These are phyloP conservation scores for Beaufortia kweichowensis DNA, from an alignment of 2,113 vertebrate genomes.

Conservation along the genomic window DNA sequence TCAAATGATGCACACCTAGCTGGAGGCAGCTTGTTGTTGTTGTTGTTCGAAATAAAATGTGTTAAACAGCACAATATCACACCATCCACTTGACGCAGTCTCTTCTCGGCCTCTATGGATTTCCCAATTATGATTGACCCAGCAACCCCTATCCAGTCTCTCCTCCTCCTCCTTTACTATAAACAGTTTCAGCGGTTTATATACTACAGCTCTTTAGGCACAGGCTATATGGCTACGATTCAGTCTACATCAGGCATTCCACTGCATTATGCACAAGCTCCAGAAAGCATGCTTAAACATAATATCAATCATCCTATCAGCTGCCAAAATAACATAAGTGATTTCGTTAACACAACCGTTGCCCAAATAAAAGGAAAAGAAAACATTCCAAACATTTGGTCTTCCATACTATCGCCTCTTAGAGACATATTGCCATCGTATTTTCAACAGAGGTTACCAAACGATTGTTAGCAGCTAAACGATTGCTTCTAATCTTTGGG, in stretches of 20 bases:
- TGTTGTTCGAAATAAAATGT: constrained; percentile 57
- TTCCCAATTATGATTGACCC: constrained; percentile 57
- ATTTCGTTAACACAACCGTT: constrained; percentile 63
- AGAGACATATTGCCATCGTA: constrained; percentile 67
- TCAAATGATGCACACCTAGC: constrained; percentile 56
- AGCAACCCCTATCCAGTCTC: constrained; percentile 62
- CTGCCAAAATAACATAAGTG: constrained; percentile 74
- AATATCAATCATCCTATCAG: constrained; percentile 74
- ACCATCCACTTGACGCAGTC: constrained; percentile 43
- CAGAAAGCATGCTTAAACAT: constrained; percentile 76
- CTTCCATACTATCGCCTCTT: constrained; percentile 61
- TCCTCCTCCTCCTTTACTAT: constrained; percentile 64
- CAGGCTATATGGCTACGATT: constrained; percentile 73
- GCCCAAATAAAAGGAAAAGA: constrained; percentile 65
- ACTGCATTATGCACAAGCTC: constrained; percentile 72
- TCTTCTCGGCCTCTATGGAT: constrained; percentile 32
- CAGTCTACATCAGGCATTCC: constrained; percentile 73
- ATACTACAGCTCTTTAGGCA: constrained; percentile 74
- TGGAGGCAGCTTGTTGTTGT: constrained; percentile 51
- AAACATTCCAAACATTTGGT: constrained; percentile 60
- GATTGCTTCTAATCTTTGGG: constrained; percentile 76
- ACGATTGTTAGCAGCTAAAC: constrained; percentile 80
- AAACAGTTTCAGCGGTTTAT: constrained; percentile 69
- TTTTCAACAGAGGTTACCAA: constrained; percentile 59
- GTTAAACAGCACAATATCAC: constrained; percentile 36